Base-by-base conservation (phyloP, 2,888 invertebrate species). In the Lepeophtheirus nordmannii region DNA sequence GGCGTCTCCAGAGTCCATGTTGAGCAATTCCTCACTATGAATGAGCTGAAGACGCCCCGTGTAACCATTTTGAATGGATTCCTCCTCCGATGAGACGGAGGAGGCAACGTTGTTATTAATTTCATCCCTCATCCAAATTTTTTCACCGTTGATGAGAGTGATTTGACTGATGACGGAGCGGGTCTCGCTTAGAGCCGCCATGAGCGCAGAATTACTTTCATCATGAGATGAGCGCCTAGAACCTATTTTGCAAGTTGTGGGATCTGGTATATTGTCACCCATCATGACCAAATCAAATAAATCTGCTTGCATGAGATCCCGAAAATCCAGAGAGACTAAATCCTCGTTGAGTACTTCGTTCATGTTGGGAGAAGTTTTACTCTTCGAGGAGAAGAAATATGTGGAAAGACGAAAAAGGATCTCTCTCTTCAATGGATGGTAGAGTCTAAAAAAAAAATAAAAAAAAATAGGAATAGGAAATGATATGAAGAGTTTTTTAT, bases 101-200 rank as follows among this genome's bases (percentile, higher is more conserved):
- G 37, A 61, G 9, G 61, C 30, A 37, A 61, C 61, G 7, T n/a
- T 37, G 14, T 22, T 37, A 37, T 37, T 61, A 17, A 37, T 61
- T 37, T 61, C 61, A 11, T 61, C 61, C 14, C 61, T 22, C n/a
- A 61, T 37, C 61, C 61, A 61, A 30, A 61, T 61, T 17, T 61
- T 61, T 61, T 61, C 61, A 22, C 61, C 61, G 61, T 61, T 61
- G 38, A 61, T 61, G 23, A 61, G 38, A 12, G 61, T 61, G 38
- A 61, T 61, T 37, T 61, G 61, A 37, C 61, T 61, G n/a, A 61
- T 37, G 38, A 61, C 61, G 38, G 5, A 5, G 5, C 53, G 53
- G 1, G 53, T 46, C 53, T 46, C 53, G 17, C 53, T 46, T 5
- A 46, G 53, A 17, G 53, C 53, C n/a, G 53, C 53, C 53, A 46